Evolutionary conservation across 23 tunicate genomes (phyloP).

Genomic region (Clavelina lepadiformis): DNA sequence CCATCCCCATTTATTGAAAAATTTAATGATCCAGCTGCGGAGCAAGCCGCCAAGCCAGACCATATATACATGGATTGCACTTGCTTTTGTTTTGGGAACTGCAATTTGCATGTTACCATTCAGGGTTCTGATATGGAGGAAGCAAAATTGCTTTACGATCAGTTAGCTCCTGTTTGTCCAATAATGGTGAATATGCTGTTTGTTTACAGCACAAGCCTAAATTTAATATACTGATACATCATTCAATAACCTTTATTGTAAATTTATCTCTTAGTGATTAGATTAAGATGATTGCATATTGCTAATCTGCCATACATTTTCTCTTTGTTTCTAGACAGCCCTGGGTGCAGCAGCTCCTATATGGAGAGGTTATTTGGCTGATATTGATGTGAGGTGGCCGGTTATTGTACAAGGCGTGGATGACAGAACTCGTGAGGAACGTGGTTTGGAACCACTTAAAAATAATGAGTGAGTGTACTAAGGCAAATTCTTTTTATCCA

Average conservation of each 20-base stretch:
- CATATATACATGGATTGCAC: conserved; percentile 62
- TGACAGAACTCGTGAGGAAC: conserved; percentile 41
- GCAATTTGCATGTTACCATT: conserved; percentile 34
- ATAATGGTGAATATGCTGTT: conserved; percentile 48
- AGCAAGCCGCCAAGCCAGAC: conserved; percentile 40
- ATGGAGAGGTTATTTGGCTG: conserved; percentile 35
- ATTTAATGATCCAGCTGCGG: conserved; percentile 33
- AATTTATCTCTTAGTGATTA: neutral
- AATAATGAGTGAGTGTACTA: too few species aligned
- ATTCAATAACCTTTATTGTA: neutral
- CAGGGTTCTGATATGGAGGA: conserved; percentile 41
- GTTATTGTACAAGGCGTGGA: conserved; percentile 43
- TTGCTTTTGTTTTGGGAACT: conserved; percentile 43
- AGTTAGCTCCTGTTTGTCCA: conserved; percentile 42
- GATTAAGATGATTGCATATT: neutral
- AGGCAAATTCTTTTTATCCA: too few species aligned
- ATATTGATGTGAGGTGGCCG: conserved; percentile 50
- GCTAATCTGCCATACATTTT: too few species aligned
- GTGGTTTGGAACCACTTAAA: conserved; percentile 9
- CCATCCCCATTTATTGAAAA: conserved; percentile 43
- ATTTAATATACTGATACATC: neutral
- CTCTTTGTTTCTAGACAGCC: conserved; percentile 21
- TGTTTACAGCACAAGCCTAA: too few species aligned
- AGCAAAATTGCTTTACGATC: conserved; percentile 41
- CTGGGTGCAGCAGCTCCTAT: conserved; percentile 26